phyloP scores from a whole-genome alignment of 2,113 vertebrate genomes.

The Ia io region DNA sequence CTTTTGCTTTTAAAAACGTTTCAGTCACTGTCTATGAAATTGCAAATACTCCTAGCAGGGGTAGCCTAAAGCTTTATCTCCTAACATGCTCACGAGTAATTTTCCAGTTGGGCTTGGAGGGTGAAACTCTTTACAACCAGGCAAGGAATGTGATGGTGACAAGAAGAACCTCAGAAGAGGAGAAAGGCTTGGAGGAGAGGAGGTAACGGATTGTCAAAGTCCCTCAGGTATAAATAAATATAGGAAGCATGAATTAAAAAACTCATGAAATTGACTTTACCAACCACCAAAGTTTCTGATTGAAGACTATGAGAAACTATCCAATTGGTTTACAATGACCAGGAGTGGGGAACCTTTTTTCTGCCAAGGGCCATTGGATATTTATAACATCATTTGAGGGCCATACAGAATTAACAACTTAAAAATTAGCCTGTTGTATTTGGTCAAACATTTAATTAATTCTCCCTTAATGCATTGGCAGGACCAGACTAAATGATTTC shows the following conservation, averaged over 20 bases:
- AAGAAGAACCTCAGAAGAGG: neutral
- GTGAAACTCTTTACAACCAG: neutral
- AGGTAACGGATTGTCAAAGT: neutral
- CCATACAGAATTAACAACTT: too few relatives aligned
- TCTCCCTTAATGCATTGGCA: too few relatives aligned
- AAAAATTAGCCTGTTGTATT: too few relatives aligned
- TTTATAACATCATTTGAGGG: too few relatives aligned
- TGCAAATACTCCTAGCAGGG: neutral
- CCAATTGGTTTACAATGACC: neutral
- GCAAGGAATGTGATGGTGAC: neutral
- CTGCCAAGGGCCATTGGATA: too few relatives aligned
- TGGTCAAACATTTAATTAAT: too few relatives aligned
- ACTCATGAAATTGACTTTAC: neutral
- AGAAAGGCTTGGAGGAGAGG: neutral
- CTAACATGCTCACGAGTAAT: neutral
- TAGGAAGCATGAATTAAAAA: neutral
- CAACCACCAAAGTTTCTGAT: neutral
- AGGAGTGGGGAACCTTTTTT: too few relatives aligned
- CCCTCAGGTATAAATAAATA: neutral
- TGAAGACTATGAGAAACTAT: neutral
- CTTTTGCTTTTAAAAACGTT: neutral
- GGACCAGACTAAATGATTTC: too few relatives aligned
- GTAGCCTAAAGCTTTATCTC: neutral
- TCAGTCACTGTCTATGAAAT: slow-evolving; percentile 8
- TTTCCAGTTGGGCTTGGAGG: neutral